Base-by-base conservation (phyloP, 2,888 invertebrate species). In the Leucophenga montana region DNA sequence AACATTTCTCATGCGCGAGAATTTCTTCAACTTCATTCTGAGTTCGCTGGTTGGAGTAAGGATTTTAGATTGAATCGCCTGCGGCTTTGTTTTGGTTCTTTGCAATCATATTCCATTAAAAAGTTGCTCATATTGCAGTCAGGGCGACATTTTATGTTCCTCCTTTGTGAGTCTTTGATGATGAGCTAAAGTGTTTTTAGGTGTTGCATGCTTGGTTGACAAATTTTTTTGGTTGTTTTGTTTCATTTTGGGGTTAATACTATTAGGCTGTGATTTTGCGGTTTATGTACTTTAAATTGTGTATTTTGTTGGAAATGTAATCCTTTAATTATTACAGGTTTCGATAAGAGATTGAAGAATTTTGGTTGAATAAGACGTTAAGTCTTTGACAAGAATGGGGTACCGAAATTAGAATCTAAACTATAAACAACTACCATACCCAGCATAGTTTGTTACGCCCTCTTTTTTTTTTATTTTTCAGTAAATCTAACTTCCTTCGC, bases 101-200 rank as follows among this genome's bases (percentile, higher is more conserved):
- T 82, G 85, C 86, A 84, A 85, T 87, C 85, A 83, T 84, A 88
- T 86, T 85, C 86, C 85, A 86, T 87, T 87, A 86, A 80, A 73
- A 78, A 82, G 72, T 77, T 82, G 80, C 78, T 83, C 84, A 83
- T 79, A 75, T 78, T 77, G 78, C 78, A 76, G 80, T 74, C 72
- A n/a, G n/a, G 62, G 56, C 66, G 1, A 27, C 33, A 27, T 53
- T 53, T 13, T 50, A 13, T n/a, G 13, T 65, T 59, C 50, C 56
- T 18, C 16, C 33, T n/a, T 27, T 59, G 59, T 53, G 31, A n/a
- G 14, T 18, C 50, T 66, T 20, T 48, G 67, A 59, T 53, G 48
- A 31, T 69, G 82, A 80, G 67, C 31, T 57, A n/a, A 57, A 46
- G 62, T 64, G 48, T 69, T 27, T 75, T 18, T 53, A 73, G 68